Evolutionary conservation across 2,888 invertebrate species (phyloP).

Genomic region (Microplitis deprimator): DNA sequence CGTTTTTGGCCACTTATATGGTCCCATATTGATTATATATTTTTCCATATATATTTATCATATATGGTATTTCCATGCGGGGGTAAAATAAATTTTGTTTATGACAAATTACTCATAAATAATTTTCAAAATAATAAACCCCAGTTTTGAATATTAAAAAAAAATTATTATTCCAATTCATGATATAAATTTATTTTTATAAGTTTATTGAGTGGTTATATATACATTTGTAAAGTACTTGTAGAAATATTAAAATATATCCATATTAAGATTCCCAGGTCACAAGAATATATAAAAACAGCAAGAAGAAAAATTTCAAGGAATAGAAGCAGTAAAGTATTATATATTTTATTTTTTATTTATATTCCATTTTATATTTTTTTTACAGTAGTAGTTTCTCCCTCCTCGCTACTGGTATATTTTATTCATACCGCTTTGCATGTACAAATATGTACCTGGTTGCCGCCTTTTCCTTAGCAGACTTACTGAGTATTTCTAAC

Average conservation of each 20-base stretch:
- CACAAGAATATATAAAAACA: neutral
- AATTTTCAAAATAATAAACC: too few relatives aligned
- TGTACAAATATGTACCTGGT: conserved; percentile 32
- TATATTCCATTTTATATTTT: conserved; percentile 33
- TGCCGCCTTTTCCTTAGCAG: conserved; percentile 16
- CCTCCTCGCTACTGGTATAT: conserved; percentile 41
- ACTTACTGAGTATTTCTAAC: conserved; percentile 23
- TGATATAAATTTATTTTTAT: conserved; percentile 2
- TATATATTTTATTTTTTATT: neutral
- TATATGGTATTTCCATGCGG: too few relatives aligned
- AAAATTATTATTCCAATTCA: too few relatives aligned
- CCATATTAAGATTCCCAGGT: neutral
- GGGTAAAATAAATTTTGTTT: too few relatives aligned
- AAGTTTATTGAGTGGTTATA: neutral
- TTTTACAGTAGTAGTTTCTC: conserved; percentile 34
- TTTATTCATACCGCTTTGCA: conserved; percentile 46
- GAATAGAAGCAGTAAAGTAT: neutral
- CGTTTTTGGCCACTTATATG: too few relatives aligned
- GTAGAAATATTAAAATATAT: neutral
- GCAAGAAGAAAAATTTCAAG: neutral
- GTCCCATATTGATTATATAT: too few relatives aligned
- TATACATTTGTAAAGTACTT: neutral
- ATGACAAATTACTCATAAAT: too few relatives aligned
- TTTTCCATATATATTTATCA: too few relatives aligned
- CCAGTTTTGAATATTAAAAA: too few relatives aligned